phyloP scores from a whole-genome alignment of 2,113 vertebrate genomes.

The Eupsittula cactorum region DNA sequence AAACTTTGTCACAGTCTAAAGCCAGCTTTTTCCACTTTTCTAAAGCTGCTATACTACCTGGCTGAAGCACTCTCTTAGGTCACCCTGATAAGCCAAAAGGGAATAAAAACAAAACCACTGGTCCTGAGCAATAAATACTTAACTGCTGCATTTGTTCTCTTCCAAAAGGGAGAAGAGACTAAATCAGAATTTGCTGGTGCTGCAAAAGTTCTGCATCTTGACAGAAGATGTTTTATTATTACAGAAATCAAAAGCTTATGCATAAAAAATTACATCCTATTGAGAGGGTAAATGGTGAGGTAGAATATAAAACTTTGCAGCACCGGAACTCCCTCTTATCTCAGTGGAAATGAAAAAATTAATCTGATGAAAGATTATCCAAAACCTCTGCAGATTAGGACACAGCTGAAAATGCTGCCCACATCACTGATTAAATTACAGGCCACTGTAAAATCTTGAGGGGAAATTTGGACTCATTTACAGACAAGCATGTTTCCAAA shows the following conservation, averaged over 20 bases:
- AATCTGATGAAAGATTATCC: conserved; percentile 50
- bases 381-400: not conserved
- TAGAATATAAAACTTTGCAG: not conserved
- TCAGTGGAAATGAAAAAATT: not conserved
- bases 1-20: not conserved
- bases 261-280: not conserved
- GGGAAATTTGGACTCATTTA: not conserved
- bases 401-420: not conserved
- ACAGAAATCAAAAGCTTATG: not conserved
- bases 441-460: not conserved
- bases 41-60: not conserved
- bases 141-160: not conserved
- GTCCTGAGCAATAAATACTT: not conserved
- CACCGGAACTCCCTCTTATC: not conserved
- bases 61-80: not conserved
- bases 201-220: not conserved
- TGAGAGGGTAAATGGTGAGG: not conserved
- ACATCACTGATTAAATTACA: conserved; percentile 15
- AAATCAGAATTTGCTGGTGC: not conserved
- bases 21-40: not conserved
- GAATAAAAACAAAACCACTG: not conserved
- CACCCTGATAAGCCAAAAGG: not conserved
- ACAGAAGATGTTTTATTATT: not conserved
- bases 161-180: not conserved
- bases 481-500: not conserved